Conservation (phyloP, 2,888 invertebrate species). For the Cosmia pyralina region DNA sequence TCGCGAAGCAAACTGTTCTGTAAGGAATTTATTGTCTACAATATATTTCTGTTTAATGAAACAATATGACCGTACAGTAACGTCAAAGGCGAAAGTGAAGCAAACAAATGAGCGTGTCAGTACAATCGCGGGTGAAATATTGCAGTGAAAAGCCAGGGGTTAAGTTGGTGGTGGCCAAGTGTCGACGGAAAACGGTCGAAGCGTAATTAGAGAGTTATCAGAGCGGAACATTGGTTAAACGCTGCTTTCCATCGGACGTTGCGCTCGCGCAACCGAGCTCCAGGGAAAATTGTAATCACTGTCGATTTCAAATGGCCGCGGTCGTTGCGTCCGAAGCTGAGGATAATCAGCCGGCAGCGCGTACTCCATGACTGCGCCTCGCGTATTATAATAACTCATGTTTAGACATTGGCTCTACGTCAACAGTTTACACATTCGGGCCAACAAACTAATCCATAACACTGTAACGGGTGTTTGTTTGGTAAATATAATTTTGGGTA, state of each 20-base stretch:
- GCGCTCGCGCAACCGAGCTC: constrained; percentile 86
- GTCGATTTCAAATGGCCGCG: constrained; percentile 88
- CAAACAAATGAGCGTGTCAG: constrained; percentile 79
- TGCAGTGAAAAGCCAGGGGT: constrained; percentile 87
- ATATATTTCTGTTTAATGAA: constrained; percentile 68
- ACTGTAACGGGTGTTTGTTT: constrained; percentile 74
- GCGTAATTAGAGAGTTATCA: constrained; percentile 89
- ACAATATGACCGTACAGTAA: constrained; percentile 69
- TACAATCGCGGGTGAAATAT: constrained; percentile 83
- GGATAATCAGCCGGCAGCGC: constrained; percentile 72
- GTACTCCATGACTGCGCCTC: constrained; percentile 38
- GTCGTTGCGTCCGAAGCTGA: constrained; percentile 80
- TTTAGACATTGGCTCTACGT: constrained; percentile 70
- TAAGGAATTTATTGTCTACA: constrained; percentile 67
- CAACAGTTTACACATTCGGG: constrained; percentile 74
- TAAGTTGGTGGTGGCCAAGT: constrained; percentile 82
- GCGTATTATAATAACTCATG: constrained; percentile 75
- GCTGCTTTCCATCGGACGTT: constrained; percentile 90
- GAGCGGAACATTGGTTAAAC: constrained; percentile 90
- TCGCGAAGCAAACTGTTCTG: constrained; percentile 47
- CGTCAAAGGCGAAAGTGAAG: constrained; percentile 86
- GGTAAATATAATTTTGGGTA: constrained; percentile 77
- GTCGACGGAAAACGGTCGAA: constrained; percentile 87
- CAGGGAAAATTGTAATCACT: constrained; percentile 90
- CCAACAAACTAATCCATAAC: constrained; percentile 76